phyloP scores from a whole-genome alignment of 2,113 vertebrate species.

The Silurus meridionalis region DNA sequence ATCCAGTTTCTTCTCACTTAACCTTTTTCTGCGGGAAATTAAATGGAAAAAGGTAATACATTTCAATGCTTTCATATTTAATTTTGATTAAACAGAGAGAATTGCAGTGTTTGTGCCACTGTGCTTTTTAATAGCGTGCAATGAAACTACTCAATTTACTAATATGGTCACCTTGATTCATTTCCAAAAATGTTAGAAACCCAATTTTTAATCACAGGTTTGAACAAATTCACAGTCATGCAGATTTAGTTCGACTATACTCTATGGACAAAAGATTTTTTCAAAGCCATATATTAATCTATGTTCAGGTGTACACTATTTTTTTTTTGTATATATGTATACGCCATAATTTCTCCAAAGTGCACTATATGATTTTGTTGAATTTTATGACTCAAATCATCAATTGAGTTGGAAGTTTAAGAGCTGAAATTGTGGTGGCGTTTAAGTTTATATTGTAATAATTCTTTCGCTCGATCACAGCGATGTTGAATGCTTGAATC shows the following conservation, averaged over 20 bases:
- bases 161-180: not conserved
- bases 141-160: not conserved
- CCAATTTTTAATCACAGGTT: not conserved
- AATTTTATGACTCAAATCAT: not conserved
- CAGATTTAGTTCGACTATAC: not conserved
- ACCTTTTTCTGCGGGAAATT: not conserved
- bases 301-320: no score
- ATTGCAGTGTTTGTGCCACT: not conserved
- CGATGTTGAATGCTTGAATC: not conserved
- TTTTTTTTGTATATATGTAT: no score
- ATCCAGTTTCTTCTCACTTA: slow-evolving; percentile 23
- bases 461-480: not conserved
- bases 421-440: not conserved
- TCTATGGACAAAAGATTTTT: no score
- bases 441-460: not conserved
- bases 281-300: no score
- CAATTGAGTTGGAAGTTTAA: not conserved
- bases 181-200: not conserved
- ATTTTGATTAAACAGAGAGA: not conserved
- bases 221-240: not conserved
- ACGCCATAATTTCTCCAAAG: no score
- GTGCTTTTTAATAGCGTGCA: not conserved
- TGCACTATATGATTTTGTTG: not conserved
- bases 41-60: not conserved
- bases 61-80: not conserved